These are phyloP conservation scores for Indicator indicator DNA, from an alignment of 2,113 vertebrate genomes.

Conservation along the genomic window DNA sequence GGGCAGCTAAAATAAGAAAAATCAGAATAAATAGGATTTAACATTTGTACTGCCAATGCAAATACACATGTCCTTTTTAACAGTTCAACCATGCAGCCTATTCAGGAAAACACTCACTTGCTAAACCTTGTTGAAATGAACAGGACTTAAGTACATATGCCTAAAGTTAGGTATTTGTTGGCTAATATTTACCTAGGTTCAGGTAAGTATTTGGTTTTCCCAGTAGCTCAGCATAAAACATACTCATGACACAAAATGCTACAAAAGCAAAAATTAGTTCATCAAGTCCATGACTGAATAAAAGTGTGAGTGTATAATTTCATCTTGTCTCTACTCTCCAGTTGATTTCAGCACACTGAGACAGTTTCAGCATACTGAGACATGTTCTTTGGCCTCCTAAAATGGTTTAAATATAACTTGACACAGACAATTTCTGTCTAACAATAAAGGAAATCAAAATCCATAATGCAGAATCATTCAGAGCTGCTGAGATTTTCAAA, in stretches of 20 bases:
- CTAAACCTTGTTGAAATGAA: neutral
- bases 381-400: neutral
- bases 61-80: neutral
- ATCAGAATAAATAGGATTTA: constrained; percentile 10
- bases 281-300: neutral
- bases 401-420: constrained; percentile 14
- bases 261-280: constrained; percentile 11
- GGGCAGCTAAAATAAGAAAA: constrained; percentile 15
- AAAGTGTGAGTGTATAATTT: neutral
- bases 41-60: constrained; percentile 17
- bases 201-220: neutral
- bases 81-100: neutral
- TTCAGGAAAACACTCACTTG: neutral
- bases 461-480: constrained; percentile 14
- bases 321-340: neutral
- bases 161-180: neutral
- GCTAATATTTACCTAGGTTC: neutral
- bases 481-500: constrained; percentile 23
- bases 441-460: constrained; percentile 51
- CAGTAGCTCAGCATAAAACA: neutral
- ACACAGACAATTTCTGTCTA: constrained; percentile 16
- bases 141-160: neutral
- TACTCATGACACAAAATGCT: neutral
- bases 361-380: neutral
- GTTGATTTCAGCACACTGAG: neutral